Evolutionary conservation across 1,140 invertebrate species (phyloP).

Genomic region (Drosophila funebris): DNA sequence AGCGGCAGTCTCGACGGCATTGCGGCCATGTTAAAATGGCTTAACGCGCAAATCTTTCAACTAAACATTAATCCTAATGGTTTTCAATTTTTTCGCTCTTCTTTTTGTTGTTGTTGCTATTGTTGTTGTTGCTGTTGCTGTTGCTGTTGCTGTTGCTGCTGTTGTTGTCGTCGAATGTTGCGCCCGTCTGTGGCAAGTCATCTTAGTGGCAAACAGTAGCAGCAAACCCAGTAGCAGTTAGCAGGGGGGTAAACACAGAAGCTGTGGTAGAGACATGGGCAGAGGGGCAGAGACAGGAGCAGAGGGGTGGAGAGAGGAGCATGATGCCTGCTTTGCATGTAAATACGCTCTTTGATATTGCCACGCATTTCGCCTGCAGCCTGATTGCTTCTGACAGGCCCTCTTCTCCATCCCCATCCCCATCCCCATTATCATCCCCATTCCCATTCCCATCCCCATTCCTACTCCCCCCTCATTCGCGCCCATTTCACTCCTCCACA

Average conservation of each 20-base stretch:
- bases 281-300: no score
- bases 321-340: conserved; percentile 73
- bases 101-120: conserved; percentile 10
- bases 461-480: background rate
- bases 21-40: conserved; percentile 78
- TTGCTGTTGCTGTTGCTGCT: conserved; percentile 9
- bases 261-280: no score
- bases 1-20: conserved; percentile 20
- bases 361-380: conserved; percentile 71
- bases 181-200: conserved; percentile 72
- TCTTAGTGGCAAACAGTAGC: conserved; percentile 31
- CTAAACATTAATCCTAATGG: conserved; percentile 82
- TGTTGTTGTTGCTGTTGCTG: conserved; percentile 10
- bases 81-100: conserved; percentile 70
- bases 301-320: background rate
- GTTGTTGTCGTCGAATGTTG: conserved; percentile 4
- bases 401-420: background rate
- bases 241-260: no score
- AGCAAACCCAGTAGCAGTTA: no score
- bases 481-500: background rate
- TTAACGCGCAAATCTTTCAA: conserved; percentile 82
- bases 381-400: conserved; percentile 74
- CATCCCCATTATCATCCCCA: no score
- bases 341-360: conserved; percentile 81
- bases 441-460: no score